Conservation (phyloP, 2,797 vertebrate genomes). For the Silurus lanzhouensis region DNA sequence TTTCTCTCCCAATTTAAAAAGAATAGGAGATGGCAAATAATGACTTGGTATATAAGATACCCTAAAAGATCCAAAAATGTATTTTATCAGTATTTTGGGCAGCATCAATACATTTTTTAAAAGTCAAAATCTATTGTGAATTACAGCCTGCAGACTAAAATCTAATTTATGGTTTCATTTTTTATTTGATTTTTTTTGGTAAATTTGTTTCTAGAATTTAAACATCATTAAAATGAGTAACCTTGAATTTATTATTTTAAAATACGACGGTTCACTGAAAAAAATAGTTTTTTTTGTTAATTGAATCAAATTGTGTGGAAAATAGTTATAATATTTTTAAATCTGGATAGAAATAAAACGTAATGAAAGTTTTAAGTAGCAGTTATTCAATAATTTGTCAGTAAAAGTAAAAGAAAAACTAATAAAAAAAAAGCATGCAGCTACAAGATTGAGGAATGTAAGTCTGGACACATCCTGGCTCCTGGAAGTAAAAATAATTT, state of each 20-base stretch:
- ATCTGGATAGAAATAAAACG: too few species aligned
- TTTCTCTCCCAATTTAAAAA: neutral
- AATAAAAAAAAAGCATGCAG: too few species aligned
- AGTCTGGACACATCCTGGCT: neutral
- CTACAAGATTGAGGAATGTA: neutral
- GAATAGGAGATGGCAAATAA: neutral
- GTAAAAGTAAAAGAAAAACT: too few species aligned
- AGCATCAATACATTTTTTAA: too few species aligned
- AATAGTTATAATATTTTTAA: too few species aligned
- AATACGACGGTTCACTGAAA: neutral
- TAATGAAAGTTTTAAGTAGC: too few species aligned
- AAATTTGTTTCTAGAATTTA: neutral
- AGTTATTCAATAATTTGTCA: too few species aligned
- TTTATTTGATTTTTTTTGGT: neutral
- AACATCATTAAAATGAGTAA: neutral
- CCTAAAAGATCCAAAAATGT: too few species aligned
- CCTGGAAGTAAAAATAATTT: neutral
- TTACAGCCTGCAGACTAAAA: neutral
- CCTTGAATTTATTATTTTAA: neutral
- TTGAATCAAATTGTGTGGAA: neutral
- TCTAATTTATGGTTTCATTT: neutral
- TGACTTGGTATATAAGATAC: too few species aligned
- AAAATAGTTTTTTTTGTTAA: neutral
- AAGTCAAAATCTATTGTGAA: neutral
- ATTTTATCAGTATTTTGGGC: too few species aligned